Percentiles rank a stretch among this genome's conserved stretches.
These are phyloP conservation scores for Macquaria australasica DNA, from an alignment of 2,113 vertebrate genomes.

Conservation along the genomic window DNA sequence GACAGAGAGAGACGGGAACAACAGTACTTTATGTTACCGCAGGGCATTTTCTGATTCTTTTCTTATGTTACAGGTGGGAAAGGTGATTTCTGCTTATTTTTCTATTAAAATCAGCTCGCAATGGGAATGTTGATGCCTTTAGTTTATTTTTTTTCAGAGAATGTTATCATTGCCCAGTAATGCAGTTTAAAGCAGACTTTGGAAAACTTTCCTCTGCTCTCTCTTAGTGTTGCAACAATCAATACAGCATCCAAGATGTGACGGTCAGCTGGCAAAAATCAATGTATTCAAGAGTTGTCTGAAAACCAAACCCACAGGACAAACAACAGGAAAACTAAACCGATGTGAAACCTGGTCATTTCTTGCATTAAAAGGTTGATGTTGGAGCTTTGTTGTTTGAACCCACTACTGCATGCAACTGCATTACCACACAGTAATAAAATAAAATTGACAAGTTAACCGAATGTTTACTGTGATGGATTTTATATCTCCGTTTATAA, in stretches of 20 bases:
- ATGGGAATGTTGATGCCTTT: not conserved
- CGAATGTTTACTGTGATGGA: not conserved
- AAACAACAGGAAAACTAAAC: not conserved
- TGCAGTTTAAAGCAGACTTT: not conserved
- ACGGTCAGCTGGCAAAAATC: not conserved
- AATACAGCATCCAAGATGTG: not conserved
- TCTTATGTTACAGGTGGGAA: not conserved
- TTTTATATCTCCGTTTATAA: not conserved
- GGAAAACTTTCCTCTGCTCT: not conserved
- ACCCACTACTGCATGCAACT: not conserved
- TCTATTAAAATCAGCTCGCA: not conserved
- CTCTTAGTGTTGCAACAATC: not conserved
- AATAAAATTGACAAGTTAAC: not conserved
- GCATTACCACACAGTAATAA: not conserved
- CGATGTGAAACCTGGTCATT: not conserved
- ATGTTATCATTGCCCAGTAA: not conserved
- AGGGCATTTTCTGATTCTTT: not conserved
- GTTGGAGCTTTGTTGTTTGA: not conserved
- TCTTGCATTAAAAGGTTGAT: not conserved
- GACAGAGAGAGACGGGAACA: constrained; percentile 1
- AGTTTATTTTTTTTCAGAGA: not conserved
- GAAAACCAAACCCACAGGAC: not conserved
- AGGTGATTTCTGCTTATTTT: not conserved
- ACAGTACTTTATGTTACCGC: not conserved
- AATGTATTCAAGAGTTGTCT: not conserved